Evolutionary conservation across 2,888 invertebrate species (phyloP).

Genomic region (Dasysyrphus albostriatus): DNA sequence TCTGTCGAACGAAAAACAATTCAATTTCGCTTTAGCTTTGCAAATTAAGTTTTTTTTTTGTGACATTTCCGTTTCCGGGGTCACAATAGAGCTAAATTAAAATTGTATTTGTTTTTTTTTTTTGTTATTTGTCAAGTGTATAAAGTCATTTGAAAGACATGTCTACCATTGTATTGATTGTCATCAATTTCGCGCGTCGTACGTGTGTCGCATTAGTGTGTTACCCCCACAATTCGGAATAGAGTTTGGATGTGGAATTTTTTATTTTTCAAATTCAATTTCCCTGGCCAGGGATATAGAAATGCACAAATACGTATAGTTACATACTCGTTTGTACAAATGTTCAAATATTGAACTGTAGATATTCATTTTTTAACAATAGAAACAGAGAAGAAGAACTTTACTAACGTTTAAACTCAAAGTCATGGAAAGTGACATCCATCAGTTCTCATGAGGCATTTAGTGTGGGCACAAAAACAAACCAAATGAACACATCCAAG

Average conservation of each 20-base stretch:
- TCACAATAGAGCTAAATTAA: constrained; percentile 32
- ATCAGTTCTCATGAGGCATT: too few species aligned
- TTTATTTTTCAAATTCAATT: not conserved
- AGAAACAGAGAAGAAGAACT: too few species aligned
- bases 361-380: too few species aligned
- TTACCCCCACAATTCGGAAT: not conserved
- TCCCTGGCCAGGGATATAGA: not conserved
- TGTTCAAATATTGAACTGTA: too few species aligned
- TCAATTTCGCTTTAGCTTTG: not conserved
- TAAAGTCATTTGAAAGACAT: not conserved
- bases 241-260: not conserved
- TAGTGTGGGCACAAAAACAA: too few species aligned
- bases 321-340: too few species aligned
- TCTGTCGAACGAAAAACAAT: not conserved
- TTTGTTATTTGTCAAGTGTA: constrained; percentile 1
- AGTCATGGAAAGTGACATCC: too few species aligned
- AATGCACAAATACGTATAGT: not conserved
- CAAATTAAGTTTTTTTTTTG: constrained; percentile 31
- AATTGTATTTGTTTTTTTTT: not conserved
- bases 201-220: constrained; percentile 38
- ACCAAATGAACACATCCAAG: too few species aligned
- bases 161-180: constrained; percentile 11
- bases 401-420: too few species aligned
- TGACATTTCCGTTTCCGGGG: not conserved
- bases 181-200: constrained; percentile 23